Evolutionary conservation across 2,888 invertebrate species (phyloP), one percentile per base, ranked within the genome.

Genomic region (Nomada fabriciana): DNA sequence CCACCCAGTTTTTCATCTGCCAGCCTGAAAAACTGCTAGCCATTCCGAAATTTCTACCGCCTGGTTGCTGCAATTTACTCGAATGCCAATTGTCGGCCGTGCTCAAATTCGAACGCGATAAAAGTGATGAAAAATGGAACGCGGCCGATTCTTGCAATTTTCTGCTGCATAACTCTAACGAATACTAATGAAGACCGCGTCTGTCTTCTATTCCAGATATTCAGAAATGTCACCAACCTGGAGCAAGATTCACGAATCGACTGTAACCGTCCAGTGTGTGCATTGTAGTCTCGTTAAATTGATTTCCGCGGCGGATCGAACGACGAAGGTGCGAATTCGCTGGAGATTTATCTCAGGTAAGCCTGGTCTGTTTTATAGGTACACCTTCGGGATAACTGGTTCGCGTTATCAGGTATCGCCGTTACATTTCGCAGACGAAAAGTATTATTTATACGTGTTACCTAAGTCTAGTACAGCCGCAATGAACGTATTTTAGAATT

Each of bases 1-100:
- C 47, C 23, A 11, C 18, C n/a, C 5, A 36, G n/a, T 43, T 78
- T 78, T 74, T 74, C 60, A 50, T 72, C 64, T 52, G 13, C 2
- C 50, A 50, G 42, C 1, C 20, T 13, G 72, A 60, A 76, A 72
- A 52, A 59, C 50, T 50, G 42, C 23, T 0, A 42, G 52, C 42
- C 20, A 20, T 59, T 52, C 20, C 42, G 57, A 25, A 43, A 64
- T 59, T 57, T 65, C n/a, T n/a, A 50, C 20, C 43, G 7, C 60
- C 29, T n/a, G 13, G 23, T 23, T 11, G 1, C 18, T 23, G 67
- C 67, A 77, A 77, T 77, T 77, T 65, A 29, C 15, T 13, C 29
- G 20, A 29, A 23, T 47, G 43, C 47, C 53, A 67, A 53, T 73
- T 47, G 74, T 47, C 15, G 43, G 23, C 74, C 53, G 53, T 65